A percentile compares a stretch with the other conserved stretches of the same genome.
Evolutionary conservation across 2,113 vertebrate species (phyloP).

Genomic region (Rafetus swinhoei): DNA sequence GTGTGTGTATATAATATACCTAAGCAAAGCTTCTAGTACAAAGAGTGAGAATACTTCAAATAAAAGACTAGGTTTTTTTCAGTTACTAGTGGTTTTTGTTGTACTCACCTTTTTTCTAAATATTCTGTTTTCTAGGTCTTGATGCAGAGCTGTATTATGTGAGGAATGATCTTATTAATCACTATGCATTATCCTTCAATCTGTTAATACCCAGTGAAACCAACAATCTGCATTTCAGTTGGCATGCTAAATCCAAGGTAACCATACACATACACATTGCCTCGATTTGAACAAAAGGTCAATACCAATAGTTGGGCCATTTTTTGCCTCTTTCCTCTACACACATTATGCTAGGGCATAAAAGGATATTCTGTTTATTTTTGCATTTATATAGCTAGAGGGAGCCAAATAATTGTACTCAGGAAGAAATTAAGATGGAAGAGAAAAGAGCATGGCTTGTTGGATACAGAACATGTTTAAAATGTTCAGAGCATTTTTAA

Average conservation of each 20-base stretch:
- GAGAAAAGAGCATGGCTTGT: neutral
- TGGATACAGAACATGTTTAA: neutral
- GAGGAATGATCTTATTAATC: constrained; percentile 93
- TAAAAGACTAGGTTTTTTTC: neutral
- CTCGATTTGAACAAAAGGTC: neutral
- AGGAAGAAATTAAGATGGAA: neutral
- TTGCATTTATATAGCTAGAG: neutral
- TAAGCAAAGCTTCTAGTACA: neutral
- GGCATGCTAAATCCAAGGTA: constrained; percentile 93
- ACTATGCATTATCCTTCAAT: constrained; percentile 94
- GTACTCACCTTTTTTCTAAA: neutral
- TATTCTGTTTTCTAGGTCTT: constrained; percentile 81
- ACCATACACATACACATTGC: neutral
- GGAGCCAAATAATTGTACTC: neutral
- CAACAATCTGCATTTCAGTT: constrained; percentile 95
- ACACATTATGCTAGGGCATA: neutral
- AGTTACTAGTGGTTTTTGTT: neutral
- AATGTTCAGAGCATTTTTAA: neutral
- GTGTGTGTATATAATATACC: fast-evolving
- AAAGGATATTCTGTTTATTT: neutral
- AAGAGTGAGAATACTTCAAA: neutral
- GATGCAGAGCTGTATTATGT: constrained; percentile 97
- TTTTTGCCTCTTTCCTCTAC: neutral
- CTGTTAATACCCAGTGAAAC: constrained; percentile 93
- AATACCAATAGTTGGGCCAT: fast-evolving